Base-by-base conservation (phyloP, 2,797 vertebrate genomes). In the Neoniphon sammara region DNA sequence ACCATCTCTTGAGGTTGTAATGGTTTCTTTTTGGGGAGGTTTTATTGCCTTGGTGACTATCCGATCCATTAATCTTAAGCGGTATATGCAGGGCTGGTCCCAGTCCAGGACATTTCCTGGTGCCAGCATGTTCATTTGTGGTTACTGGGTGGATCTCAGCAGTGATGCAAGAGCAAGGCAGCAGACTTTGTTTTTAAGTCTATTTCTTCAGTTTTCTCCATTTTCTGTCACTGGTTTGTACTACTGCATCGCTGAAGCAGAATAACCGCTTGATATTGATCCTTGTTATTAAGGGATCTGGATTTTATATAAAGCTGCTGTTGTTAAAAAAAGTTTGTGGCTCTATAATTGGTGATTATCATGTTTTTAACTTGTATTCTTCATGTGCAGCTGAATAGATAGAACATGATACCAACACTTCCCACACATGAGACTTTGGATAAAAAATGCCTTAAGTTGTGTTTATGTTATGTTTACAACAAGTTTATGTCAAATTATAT, bases 101-200 rank as follows among this genome's bases (percentile, higher is more conserved):
- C 36, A 17, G 61, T 74, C 89, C 87, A 85, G 82, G 75, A 66
- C 67, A 20, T 67, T 57, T 56, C n/a, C 72, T 66, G 78, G 86
- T 92, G 90, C 88, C 90, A 88, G 73, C 68, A 10, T 81, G 84
- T 88, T 92, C 78, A 75, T 88, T 87, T 88, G 90, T 90, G 92
- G 91, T 90, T 89, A 62, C 62, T 87, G 91, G 90, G 89, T 88
- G 88, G 91, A 88, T 88, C 89, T 81, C 63, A 76, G 82, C 59
- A 50, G 75, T 85, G 81, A 87, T 81, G 81, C 79, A 83, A 85
- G 60, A 83, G 67, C 42, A 55, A 73, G 56, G 66, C 65, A 62
- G 76, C 57, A 85, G 68, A 70, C 73, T 61, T 50, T 73, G 53
- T 75, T 84, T 75, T 81, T 62, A 17, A 49, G 68, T 71, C 60